Evolutionary conservation across 2,113 vertebrate genomes (phyloP).

Genomic region (Piprites chloris): DNA sequence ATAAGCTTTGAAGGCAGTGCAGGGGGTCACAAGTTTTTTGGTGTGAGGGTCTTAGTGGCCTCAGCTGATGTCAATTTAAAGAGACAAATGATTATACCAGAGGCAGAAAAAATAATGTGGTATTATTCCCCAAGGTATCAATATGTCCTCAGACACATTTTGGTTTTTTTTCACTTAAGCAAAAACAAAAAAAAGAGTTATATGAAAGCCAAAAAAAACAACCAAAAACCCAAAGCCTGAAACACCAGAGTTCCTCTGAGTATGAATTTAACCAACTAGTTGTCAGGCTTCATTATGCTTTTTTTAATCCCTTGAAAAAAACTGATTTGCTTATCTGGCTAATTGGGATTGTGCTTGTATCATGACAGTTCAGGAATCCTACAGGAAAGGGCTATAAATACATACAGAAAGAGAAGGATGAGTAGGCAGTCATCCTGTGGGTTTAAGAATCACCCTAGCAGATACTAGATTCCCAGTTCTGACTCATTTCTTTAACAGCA

Average conservation of each 20-base stretch:
- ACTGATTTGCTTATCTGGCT: conserved; percentile 14
- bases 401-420: neutral
- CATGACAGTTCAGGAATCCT: neutral
- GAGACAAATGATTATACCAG: conserved; percentile 32
- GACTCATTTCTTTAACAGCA: conserved; percentile 65
- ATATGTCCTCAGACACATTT: conserved; percentile 9
- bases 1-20: neutral
- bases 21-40: conserved; percentile 8
- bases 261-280: neutral
- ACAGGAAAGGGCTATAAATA: neutral
- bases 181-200: neutral
- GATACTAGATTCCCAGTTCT: conserved; percentile 42
- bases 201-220: neutral
- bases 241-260: neutral
- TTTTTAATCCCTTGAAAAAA: neutral
- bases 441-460: conserved; percentile 57
- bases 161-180: neutral
- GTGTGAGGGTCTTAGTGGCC: neutral
- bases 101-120: conserved; percentile 32
- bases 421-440: neutral
- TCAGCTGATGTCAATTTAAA: conserved; percentile 44
- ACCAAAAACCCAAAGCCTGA: neutral
- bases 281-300: neutral
- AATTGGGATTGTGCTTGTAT: conserved; percentile 20
- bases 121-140: neutral